Evolutionary conservation across 2,888 invertebrate genomes (phyloP), one percentile per base, ranked within the genome.

Genomic region (Nomada ruficornis): DNA sequence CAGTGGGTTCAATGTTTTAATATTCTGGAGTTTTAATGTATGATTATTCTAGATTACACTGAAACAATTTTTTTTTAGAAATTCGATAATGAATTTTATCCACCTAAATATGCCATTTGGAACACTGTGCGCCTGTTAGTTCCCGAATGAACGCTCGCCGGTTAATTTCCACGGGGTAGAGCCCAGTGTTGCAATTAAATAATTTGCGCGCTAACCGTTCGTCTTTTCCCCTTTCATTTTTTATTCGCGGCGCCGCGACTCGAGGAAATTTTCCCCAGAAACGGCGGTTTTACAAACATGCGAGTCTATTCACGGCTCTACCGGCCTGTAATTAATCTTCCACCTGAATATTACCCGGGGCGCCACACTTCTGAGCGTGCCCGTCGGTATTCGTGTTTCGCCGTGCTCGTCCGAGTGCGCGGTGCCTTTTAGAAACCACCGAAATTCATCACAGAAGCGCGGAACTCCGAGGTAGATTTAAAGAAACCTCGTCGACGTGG

Each of bases 261-360:
- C 76, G 76, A 65, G 50, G 52, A 65, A 63, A 60, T 78, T 72
- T 67, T 9, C 71, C 71, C 26, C 75, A 50, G 76, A 54, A 77
- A 67, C 72, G 64, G 54, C 57, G 70, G 84, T 78, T 72, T 62
- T 62, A 65, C 75, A 76, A 75, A 81, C 76, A 76, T 47, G 65
- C 73, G 69, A 64, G 76, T 77, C 71, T 85, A 85, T 82, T 76
- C 84, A 76, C 73, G 65, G 76, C 78, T 84, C 73, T 62, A 63
- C 70, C 50, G 62, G 63, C 67, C 74, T 73, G 78, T 82, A 84
- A 81, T 82, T 81, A 86, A 87, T 86, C 76, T 77, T 85, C 87
- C 73, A 85, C 70, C 79, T 82, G 87, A 85, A 86, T 86, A 86
- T 86, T 87, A 72, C 86, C 62, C 26, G 63, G 68, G 65, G 68